Percentiles rank a stretch among this genome's conserved stretches.
phyloP scores from a whole-genome alignment of 2,888 invertebrate species.

The Andrena fulva region DNA sequence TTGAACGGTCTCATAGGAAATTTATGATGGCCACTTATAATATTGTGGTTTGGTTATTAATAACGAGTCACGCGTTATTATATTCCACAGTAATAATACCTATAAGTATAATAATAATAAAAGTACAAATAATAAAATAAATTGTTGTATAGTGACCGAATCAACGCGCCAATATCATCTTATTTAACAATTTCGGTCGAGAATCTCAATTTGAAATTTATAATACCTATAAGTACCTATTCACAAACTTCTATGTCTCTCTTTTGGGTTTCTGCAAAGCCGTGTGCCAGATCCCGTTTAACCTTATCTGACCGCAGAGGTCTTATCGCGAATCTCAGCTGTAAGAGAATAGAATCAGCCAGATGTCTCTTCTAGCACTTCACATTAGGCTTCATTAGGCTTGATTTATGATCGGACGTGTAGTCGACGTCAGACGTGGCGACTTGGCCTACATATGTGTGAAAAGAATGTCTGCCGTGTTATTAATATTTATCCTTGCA shows the following conservation, averaged over 20 bases:
- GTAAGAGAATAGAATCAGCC: constrained; percentile 22
- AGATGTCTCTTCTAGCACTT: constrained; percentile 6
- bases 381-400: constrained; percentile 39
- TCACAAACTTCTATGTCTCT: background rate
- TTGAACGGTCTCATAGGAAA: too few species aligned
- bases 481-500: constrained; percentile 1
- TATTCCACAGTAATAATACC: background rate
- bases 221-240: background rate
- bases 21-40: too few species aligned
- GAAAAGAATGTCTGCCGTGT: background rate
- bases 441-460: background rate
- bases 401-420: constrained; percentile 30
- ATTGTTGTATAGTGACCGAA: too few species aligned
- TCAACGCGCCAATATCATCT: too few species aligned
- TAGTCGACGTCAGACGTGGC: background rate
- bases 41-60: too few species aligned
- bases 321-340: constrained; percentile 43
- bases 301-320: constrained; percentile 43
- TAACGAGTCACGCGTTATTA: too few species aligned
- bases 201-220: too few species aligned
- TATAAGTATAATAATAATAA: too few species aligned
- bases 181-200: too few species aligned
- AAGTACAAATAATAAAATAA: too few species aligned
- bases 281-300: constrained; percentile 11
- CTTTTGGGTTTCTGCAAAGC: background rate